phyloP scores from a whole-genome alignment of 2,797 vertebrate genomes.

The Sebastes cheni region DNA sequence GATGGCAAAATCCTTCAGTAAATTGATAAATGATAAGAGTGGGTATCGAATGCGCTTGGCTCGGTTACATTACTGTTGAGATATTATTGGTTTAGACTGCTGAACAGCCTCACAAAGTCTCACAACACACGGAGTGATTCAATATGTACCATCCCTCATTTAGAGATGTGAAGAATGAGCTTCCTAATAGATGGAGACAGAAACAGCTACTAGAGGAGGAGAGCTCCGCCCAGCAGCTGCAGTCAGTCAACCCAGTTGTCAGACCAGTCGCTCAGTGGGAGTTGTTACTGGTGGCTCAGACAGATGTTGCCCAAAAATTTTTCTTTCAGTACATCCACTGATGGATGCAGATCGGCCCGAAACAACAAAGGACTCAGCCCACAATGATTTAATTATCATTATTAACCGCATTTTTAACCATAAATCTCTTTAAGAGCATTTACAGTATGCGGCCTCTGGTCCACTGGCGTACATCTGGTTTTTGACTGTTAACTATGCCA shows the following conservation, averaged over 20 bases:
- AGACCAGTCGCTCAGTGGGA: slow-evolving; percentile 16
- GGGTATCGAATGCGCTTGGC: background rate
- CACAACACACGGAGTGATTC: slow-evolving; percentile 14
- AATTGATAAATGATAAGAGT: background rate
- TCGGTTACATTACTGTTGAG: slow-evolving; percentile 2
- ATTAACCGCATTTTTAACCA: slow-evolving; percentile 26
- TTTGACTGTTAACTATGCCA: slow-evolving; percentile 24
- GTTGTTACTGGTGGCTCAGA: slow-evolving; percentile 1
- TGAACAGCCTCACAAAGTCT: background rate
- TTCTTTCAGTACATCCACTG: slow-evolving; percentile 23
- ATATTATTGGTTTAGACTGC: slow-evolving; percentile 37
- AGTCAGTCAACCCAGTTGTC: slow-evolving; percentile 45
- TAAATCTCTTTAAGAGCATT: slow-evolving; percentile 30
- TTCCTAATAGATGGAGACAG: slow-evolving; percentile 43
- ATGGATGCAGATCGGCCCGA: slow-evolving; percentile 19
- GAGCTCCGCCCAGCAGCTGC: slow-evolving; percentile 72
- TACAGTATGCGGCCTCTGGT: slow-evolving; percentile 5
- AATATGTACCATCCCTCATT: slow-evolving; percentile 31
- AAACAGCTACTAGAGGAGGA: slow-evolving; percentile 37
- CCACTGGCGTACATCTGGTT: slow-evolving; percentile 41
- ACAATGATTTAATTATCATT: slow-evolving; percentile 48
- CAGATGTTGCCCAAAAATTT: slow-evolving; percentile 44
- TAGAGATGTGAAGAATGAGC: slow-evolving; percentile 45
- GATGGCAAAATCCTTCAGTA: slow-evolving; percentile 2
- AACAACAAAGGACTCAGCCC: slow-evolving; percentile 30